Percentiles rank a stretch among this genome's conserved stretches.
Evolutionary conservation across 2,797 vertebrate species (phyloP).

Genomic region (Serranus cabrilla): DNA sequence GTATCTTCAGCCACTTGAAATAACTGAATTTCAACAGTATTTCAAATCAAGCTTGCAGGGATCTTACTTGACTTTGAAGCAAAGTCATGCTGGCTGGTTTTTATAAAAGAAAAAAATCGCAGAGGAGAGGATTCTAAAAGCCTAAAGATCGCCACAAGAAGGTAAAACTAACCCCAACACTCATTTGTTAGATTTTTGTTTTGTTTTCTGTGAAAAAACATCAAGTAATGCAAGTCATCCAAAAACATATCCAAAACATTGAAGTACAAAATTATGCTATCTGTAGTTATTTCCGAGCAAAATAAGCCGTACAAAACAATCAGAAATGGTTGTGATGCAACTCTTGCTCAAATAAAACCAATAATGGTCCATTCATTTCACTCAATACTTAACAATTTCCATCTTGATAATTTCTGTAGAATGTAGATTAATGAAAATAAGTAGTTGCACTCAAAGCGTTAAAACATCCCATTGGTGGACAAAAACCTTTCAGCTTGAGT

Average conservation of each 20-base stretch:
- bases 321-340: conserved; percentile 84
- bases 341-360: conserved; percentile 82
- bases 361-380: conserved; percentile 77
- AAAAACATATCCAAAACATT: conserved; percentile 78
- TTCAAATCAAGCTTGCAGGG: conserved; percentile 88
- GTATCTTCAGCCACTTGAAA: conserved; percentile 83
- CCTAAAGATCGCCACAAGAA: conserved; percentile 88
- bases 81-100: conserved; percentile 88
- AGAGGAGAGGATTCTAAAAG: conserved; percentile 88
- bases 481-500: conserved; percentile 76
- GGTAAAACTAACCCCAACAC: conserved; percentile 90
- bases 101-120: conserved; percentile 88
- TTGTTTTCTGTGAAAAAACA: conserved; percentile 80
- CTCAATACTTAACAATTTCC: conserved; percentile 74
- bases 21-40: conserved; percentile 86
- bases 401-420: conserved; percentile 75
- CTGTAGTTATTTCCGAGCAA: conserved; percentile 79
- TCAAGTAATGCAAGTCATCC: conserved; percentile 81
- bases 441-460: conserved; percentile 69
- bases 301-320: conserved; percentile 80
- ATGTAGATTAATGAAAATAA: conserved; percentile 75
- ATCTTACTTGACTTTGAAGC: conserved; percentile 88
- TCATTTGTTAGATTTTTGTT: conserved; percentile 83
- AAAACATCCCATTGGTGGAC: conserved; percentile 72
- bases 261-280: conserved; percentile 78